Evolutionary conservation across 2,797 vertebrate genomes (phyloP).

Genomic region (Poeciliopsis infans): DNA sequence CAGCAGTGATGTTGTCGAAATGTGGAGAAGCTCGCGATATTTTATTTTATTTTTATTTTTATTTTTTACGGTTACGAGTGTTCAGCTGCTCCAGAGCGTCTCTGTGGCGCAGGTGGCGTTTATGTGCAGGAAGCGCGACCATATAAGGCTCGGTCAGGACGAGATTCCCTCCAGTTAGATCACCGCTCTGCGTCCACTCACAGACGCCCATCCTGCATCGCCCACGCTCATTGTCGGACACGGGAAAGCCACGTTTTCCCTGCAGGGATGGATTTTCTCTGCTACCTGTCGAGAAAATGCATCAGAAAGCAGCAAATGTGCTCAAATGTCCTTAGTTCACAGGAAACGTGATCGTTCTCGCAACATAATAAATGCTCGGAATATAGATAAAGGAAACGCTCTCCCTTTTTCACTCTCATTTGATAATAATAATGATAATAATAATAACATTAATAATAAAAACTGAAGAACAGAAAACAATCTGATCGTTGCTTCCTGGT

Average conservation of each 20-base stretch:
- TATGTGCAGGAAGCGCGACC: constrained; percentile 66
- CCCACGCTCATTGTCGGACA: constrained; percentile 62
- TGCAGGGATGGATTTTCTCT: constrained; percentile 24
- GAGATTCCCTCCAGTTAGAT: constrained; percentile 46
- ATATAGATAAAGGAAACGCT: not conserved
- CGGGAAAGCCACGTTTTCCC: constrained; percentile 65
- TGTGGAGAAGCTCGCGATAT: not conserved
- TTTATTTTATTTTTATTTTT: no score
- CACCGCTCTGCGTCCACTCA: constrained; percentile 52
- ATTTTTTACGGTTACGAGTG: constrained; percentile 25
- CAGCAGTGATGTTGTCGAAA: not conserved
- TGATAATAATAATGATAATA: no score
- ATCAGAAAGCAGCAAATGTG: not conserved
- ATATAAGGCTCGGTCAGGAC: constrained; percentile 71
- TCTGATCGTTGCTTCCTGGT: not conserved
- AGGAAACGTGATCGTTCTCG: not conserved
- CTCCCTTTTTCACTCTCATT: not conserved
- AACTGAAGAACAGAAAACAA: not conserved
- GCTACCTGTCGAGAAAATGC: not conserved
- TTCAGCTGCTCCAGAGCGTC: constrained; percentile 10
- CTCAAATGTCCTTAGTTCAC: not conserved
- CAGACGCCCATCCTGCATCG: constrained; percentile 58
- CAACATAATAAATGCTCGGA: not conserved
- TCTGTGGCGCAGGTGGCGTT: constrained; percentile 52
- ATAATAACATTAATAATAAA: no score